Percentiles rank a stretch among this genome's conserved stretches.
phyloP scores from a whole-genome alignment of 64 coral and sea anemone species.

The Astreopora myriophthalma region DNA sequence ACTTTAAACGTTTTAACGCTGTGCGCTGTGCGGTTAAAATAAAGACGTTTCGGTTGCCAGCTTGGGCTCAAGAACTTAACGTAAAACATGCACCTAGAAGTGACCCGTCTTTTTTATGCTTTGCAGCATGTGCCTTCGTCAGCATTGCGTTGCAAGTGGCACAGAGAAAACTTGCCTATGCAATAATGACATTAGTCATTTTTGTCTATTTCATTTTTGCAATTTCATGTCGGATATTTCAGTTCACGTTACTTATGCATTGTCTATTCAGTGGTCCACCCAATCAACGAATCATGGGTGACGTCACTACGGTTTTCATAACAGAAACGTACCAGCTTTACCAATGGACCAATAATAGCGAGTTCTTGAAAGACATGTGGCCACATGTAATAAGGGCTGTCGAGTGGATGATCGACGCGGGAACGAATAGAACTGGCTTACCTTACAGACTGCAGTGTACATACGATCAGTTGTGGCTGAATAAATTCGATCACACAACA shows the following conservation, averaged over 20 bases:
- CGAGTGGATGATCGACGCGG: slow-evolving; percentile 39
- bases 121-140: no score
- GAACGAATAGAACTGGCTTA: slow-evolving; percentile 56
- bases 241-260: background rate
- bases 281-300: slow-evolving; percentile 17
- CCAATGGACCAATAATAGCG: slow-evolving; percentile 59
- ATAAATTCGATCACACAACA: slow-evolving; percentile 63
- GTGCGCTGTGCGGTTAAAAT: no score
- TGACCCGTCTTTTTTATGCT: no score
- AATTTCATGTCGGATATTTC: no score
- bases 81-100: no score
- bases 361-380: slow-evolving; percentile 63
- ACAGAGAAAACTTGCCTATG: no score
- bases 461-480: slow-evolving; percentile 36
- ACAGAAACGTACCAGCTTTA: slow-evolving; percentile 68
- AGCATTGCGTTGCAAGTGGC: no score
- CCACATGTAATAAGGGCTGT: slow-evolving; percentile 55
- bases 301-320: slow-evolving; percentile 25
- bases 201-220: no score
- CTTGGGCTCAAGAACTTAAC: no score
- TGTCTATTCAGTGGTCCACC: background rate
- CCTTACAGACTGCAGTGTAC: slow-evolving; percentile 62
- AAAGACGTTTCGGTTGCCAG: no score
- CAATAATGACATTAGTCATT: no score
- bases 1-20: no score